Conservation (phyloP, 2,797 vertebrate species). For the Phataginus tetradactyla region DNA sequence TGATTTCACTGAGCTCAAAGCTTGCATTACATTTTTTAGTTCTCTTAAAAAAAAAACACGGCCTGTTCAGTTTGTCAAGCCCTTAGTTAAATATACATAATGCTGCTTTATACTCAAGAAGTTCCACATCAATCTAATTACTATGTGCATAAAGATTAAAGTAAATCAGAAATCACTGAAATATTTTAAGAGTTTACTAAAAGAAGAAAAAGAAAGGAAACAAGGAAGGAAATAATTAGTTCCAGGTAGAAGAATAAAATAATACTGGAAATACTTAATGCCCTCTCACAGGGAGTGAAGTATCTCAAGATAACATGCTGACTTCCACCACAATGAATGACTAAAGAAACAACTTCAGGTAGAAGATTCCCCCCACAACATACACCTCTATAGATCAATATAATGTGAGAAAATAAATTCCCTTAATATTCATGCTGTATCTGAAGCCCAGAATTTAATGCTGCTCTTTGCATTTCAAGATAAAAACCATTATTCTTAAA, state of each 20-base stretch:
- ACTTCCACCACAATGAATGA: background rate
- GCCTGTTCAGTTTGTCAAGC: background rate
- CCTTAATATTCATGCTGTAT: background rate
- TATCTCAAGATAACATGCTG: background rate
- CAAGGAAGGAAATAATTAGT: background rate
- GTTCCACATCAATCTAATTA: background rate
- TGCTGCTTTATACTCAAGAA: background rate
- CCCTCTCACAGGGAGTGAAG: background rate
- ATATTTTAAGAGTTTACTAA: conserved; percentile 13
- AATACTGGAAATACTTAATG: background rate
- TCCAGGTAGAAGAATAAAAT: background rate
- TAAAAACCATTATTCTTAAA: background rate
- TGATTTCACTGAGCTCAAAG: conserved; percentile 31
- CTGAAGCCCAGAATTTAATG: conserved; percentile 1
- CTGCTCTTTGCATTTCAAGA: background rate
- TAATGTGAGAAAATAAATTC: conserved; percentile 20
- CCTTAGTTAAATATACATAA: conserved; percentile 1
- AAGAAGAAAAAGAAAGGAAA: background rate
- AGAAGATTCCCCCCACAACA: background rate
- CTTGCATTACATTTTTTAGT: background rate
- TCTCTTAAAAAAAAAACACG: background rate
- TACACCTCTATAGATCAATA: background rate
- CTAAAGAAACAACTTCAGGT: background rate
- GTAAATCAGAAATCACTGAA: conserved; percentile 19
- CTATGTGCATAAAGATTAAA: conserved; percentile 11